Evolutionary conservation across 2,113 vertebrate species (phyloP), one percentile per base, ranked within the genome.

Genomic region (Pollachius pollachius): DNA sequence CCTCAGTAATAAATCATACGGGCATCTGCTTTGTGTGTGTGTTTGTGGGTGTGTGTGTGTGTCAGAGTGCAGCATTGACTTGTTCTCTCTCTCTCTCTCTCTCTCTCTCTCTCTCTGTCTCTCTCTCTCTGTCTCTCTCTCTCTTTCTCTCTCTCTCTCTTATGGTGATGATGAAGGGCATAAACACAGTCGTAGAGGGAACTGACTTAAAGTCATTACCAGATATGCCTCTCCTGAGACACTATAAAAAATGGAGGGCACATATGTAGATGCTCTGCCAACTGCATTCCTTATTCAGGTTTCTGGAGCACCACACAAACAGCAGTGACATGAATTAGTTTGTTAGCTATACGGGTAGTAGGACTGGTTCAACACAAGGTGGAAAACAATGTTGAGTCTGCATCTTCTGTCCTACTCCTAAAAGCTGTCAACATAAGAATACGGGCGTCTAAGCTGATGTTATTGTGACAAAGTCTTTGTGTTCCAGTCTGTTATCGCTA

Each of bases 31-130:
- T 7, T 34, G 4, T 5, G 30, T 2, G 41, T 41, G 37, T 41
- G 37, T 41, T 1, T 41, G 73, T 77, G 81, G 81, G 68, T 67
- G 77, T 81, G 80, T 80, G 75, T 70, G 74, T n/a, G 65, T 69
- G 76, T 69, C 56, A 69, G 73, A 72, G 64, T 62, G 72, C 62
- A 5, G n/a, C 54, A 63, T 34, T 4, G 41, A 9, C 65, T 82
- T 34, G 64, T 62, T 78, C 7, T 61, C 17, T 69, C 41, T 60
- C 19, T n/a, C 52, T 30, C 27, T 25, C 21, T 19, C 8, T 25
- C 71, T 52, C 34, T 13, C n/a, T 15, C 34, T 69, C 13, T 17
- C 11, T 65, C 18, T 23, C n/a, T 69, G 56, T 62, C 76, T 71
- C 65, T 67, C 67, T 71, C 62, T 17, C 70, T 75, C 54, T 70